Base-by-base conservation (phyloP, 2,888 invertebrate genomes). In the Agrochola lychnidis region DNA sequence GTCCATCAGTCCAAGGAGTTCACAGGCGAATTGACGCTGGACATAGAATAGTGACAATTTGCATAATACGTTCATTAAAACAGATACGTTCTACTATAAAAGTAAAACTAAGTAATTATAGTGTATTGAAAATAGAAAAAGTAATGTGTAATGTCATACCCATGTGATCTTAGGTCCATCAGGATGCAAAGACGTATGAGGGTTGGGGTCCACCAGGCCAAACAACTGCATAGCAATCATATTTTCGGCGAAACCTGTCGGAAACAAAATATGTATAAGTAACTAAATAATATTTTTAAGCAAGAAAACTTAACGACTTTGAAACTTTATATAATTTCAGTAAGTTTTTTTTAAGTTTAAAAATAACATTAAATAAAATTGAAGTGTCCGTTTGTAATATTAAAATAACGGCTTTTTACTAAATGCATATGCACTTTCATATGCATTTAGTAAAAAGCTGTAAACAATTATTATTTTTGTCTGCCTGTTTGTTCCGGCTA, bases 131-230 rank as follows among this genome's bases (percentile, higher is more conserved):
- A 57, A 22, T 2, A 59, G 0, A 10, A 79, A 51, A 36, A 53
- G 30, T 19, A 40, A 30, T 9, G 4, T 16, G 9, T 16, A 19
- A 1, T 62, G 14, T 57, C 9, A 30, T 95, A 98, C 98, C 99
- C 99, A 99, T 16, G 99, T 99, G 51, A 99, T 98, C 82, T 99
- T 99, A 0, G 99, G 99, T 63, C 99, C 99, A 91, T 98, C 98
- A 0, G 98, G 98, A 93, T 99, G 99, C n/a, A 99, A 97, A 88
- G 98, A 97, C 0, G 99, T 98, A 94, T 99, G 98, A 4, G 98
- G 98, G 88, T 98, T 98, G 0, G 98, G 97, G 92, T 99, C 98
- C 68, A 99, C 97, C 1, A 99, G 97, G 0, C 99, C 99, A 75
- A 99, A 96, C 70, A 98, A 97, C 91, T 99, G 98, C 92, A 99